Conservation (phyloP, 2,797 vertebrate species). For the Stomatorhinus walkeri region DNA sequence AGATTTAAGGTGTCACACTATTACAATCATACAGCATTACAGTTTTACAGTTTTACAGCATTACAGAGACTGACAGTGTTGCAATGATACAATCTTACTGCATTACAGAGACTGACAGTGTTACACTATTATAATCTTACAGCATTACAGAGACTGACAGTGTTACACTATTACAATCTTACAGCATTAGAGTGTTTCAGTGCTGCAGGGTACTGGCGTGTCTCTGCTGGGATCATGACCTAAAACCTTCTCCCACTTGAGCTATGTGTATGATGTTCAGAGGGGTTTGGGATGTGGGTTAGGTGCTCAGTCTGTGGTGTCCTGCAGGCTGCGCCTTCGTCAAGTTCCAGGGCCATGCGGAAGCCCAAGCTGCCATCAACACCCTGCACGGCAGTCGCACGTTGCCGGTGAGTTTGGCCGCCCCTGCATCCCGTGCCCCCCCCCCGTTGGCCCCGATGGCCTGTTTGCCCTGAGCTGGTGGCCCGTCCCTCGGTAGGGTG, state of each 20-base stretch:
- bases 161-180: neutral
- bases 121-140: neutral
- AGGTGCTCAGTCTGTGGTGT: neutral
- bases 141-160: neutral
- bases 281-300: neutral
- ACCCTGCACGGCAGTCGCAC: conserved; percentile 85
- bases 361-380: conserved; percentile 87
- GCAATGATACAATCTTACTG: neutral
- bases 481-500: conserved; percentile 58
- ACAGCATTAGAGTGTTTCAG: neutral
- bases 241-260: neutral
- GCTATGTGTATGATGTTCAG: neutral
- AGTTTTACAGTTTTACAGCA: neutral
- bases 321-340: conserved; percentile 81
- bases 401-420: conserved; percentile 65
- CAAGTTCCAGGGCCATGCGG: conserved; percentile 82
- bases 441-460: neutral
- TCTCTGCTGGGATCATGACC: neutral
- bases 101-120: neutral
- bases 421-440: neutral
- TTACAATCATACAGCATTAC: neutral
- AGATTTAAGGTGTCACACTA: neutral
- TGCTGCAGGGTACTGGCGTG: neutral
- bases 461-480: neutral
- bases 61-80: neutral